These are phyloP conservation scores for Caenorhabditis elegans DNA, from an alignment of 1,140 invertebrate species.

Conservation along the genomic window WBcel235 BX284604.4:12450501-12451000, in stretches of 20 bases:
- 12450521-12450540: background rate
- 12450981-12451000: background rate
- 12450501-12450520: background rate
- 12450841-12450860: background rate
- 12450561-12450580: constrained; percentile 11
- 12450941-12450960: background rate
- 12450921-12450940: background rate
- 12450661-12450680: background rate
- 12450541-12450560: background rate
- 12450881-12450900: background rate
- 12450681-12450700: background rate
- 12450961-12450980: background rate
- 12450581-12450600: background rate
- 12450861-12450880: background rate
- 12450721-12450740: background rate
- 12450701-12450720: background rate
- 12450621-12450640: background rate
- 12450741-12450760: background rate
- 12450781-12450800: background rate
- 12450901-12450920: background rate
- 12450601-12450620: background rate
- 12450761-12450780: background rate
- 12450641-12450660: background rate
- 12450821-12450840: background rate
- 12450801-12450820: background rate